A percentile compares a stretch with the other conserved stretches of the same genome.
Evolutionary conservation across 30 jellyfish, hydroid and myxozoan species (phyloP).

Genomic region (Aurelia coerulea): DNA sequence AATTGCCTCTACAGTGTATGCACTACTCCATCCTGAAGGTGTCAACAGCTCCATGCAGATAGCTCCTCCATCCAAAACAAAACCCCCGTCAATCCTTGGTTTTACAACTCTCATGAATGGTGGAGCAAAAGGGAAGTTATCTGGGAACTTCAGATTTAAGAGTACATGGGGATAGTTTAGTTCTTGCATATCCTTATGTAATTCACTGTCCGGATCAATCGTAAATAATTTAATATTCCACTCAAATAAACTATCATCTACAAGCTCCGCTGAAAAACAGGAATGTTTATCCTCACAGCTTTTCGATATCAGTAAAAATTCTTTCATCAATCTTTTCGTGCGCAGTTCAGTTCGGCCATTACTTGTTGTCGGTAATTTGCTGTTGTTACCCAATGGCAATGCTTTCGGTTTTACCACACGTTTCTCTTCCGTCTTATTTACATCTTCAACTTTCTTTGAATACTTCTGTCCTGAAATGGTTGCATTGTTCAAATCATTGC

Average conservation of each 20-base stretch:
- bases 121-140: constrained; percentile 85
- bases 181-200: constrained; percentile 71
- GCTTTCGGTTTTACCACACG: neutral
- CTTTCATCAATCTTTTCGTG: constrained; percentile 77
- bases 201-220: constrained; percentile 79
- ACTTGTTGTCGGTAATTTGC: neutral
- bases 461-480: neutral
- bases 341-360: constrained; percentile 50
- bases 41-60: constrained; percentile 94
- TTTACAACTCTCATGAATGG: constrained; percentile 89
- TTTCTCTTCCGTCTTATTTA: constrained; percentile 5
- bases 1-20: constrained; percentile 86
- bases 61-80: constrained; percentile 92
- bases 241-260: constrained; percentile 70
- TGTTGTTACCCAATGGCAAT: neutral
- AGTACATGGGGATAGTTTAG: constrained; percentile 31
- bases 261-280: constrained; percentile 76
- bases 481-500: constrained; percentile 12
- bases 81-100: constrained; percentile 85
- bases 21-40: constrained; percentile 92
- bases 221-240: constrained; percentile 73
- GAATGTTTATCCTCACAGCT: constrained; percentile 12
- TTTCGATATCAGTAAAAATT: constrained; percentile 50
- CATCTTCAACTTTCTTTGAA: constrained; percentile 1
- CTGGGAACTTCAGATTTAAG: constrained; percentile 81